Evolutionary conservation across 1,140 invertebrate genomes (phyloP), one percentile per base, ranked within the genome.

Genomic region (Drosophila bipectinata): DNA sequence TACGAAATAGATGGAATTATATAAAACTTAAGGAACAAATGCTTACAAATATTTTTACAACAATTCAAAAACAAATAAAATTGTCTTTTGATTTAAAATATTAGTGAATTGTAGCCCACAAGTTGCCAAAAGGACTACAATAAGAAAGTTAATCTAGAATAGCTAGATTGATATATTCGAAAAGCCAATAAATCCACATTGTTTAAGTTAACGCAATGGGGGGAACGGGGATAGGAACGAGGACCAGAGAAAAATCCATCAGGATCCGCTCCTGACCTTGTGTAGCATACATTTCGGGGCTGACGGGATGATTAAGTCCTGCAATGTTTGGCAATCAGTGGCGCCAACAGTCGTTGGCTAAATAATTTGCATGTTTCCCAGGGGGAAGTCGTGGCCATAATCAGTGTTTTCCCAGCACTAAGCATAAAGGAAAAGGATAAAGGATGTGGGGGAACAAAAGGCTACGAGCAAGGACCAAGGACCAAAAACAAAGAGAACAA

Each of bases 311-410:
- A 64, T 72, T 58, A 60, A 81, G 74, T 37, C 52, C 37, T 7
- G 28, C 56, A 44, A 66, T 66, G 57, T 80, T 80, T 76, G 64
- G 24, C 64, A 77, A 77, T 75, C 72, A 63, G 56, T 28, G 39
- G 41, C 24, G 51, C 64, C 57, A 51, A 45, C 62, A 47, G 59
- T 44, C 21, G 18, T 30, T 53, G 57, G 14, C 32, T 61, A 39
- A 77, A 60, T 77, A 55, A 78, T 78, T 78, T 78, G 75, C 67
- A 78, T 75, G 37, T 58, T 30, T 37, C 54, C 55, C 68, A 47
- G 15, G n/a, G 37, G 55, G 47, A 52, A 58, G 37, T 49, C 44
- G 5, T 9, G 18, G 44, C 18, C 21, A 66, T 55, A 82, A 67
- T 82, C 78, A 67, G 71, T 58, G 71, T 15, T 52, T 56, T 15